These are phyloP conservation scores for Exaiptasia diaphana DNA, from an alignment of 64 coral and sea anemone species.

Conservation along the genomic window DNA sequence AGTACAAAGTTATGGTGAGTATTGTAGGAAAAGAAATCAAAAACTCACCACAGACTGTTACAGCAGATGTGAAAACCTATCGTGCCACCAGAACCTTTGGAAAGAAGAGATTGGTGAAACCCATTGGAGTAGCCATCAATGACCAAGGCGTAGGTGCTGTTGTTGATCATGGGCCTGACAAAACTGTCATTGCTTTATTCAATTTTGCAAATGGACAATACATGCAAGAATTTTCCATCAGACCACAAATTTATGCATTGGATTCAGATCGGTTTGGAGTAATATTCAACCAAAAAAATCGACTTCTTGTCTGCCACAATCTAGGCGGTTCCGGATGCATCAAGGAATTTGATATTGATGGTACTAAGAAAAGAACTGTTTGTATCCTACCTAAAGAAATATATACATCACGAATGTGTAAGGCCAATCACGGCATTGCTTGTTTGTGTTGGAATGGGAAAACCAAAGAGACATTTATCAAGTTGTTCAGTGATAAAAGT, in stretches of 20 bases:
- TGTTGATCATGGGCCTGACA: slow-evolving; percentile 55
- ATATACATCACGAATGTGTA: neutral
- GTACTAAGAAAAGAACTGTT: neutral
- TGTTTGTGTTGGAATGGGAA: neutral
- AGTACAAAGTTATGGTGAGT: neutral
- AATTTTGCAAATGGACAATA: too few species aligned
- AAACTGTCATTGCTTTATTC: neutral
- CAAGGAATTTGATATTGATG: slow-evolving; percentile 44
- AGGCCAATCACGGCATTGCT: neutral
- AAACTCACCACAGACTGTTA: neutral
- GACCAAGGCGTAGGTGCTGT: slow-evolving; percentile 53
- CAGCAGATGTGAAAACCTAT: neutral
- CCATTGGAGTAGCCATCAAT: slow-evolving; percentile 49
- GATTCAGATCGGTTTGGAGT: too few species aligned
- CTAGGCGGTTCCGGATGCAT: slow-evolving; percentile 19
- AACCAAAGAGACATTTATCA: neutral
- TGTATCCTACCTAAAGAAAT: neutral
- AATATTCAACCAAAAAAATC: neutral
- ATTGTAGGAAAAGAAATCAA: neutral
- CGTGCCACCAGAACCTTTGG: slow-evolving; percentile 30
- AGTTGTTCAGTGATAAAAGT: neutral
- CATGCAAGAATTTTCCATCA: too few species aligned
- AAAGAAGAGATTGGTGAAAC: slow-evolving; percentile 36
- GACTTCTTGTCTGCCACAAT: slow-evolving; percentile 5
- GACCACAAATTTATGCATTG: too few species aligned